A percentile compares a stretch with the other conserved stretches of the same genome.
Conservation (phyloP, 2,113 vertebrate genomes). For the Merops nubicus region DNA sequence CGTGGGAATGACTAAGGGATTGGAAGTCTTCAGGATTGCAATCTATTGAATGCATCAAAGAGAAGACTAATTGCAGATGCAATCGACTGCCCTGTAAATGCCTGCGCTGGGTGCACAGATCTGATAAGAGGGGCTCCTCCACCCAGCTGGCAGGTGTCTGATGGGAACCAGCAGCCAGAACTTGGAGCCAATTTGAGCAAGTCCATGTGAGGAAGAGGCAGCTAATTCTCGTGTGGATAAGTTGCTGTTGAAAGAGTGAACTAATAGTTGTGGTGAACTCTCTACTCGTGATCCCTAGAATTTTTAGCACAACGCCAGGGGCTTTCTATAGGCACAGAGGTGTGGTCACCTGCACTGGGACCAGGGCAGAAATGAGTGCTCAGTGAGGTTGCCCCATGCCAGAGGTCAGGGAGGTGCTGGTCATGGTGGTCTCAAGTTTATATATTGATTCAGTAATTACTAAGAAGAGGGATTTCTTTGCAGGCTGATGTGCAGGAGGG, state of each 20-base stretch:
- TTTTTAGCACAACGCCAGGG: not conserved
- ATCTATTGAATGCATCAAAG: not conserved
- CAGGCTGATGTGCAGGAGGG: not conserved
- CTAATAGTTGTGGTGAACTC: not conserved
- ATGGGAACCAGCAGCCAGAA: not conserved
- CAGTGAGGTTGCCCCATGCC: not conserved
- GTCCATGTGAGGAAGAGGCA: not conserved
- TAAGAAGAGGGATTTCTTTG: not conserved
- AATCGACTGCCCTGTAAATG: not conserved
- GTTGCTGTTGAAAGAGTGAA: not conserved
- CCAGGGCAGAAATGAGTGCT: not conserved
- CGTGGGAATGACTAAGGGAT: not conserved
- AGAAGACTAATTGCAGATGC: not conserved
- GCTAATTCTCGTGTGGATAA: not conserved
- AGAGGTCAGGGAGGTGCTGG: not conserved
- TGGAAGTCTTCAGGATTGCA: not conserved
- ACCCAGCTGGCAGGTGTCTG: not conserved
- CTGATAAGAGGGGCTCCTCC: not conserved
- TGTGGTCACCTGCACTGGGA: not conserved
- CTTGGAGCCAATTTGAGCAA: not conserved
- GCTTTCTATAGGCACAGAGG: fast-evolving
- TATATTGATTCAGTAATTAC: not conserved
- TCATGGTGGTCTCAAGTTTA: not conserved
- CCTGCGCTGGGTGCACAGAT: not conserved
- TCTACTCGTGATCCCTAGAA: too few relatives aligned